phyloP scores from a whole-genome alignment of 2,797 vertebrate genomes.

The Erpetoichthys calabaricus region DNA sequence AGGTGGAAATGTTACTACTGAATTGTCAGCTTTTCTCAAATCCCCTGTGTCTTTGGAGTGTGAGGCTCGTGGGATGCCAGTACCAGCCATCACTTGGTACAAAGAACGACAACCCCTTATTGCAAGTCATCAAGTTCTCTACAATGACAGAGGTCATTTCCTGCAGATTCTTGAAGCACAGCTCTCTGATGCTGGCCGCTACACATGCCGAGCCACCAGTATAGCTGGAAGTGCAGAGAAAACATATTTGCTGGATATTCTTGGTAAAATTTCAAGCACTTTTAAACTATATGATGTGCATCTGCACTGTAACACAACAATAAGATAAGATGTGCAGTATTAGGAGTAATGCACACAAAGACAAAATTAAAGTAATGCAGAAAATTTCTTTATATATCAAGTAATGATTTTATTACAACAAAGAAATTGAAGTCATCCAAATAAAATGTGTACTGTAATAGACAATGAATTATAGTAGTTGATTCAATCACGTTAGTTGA shows the following conservation, averaged over 20 bases:
- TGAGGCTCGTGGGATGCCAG: slow-evolving; percentile 70
- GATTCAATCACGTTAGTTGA: too few species aligned
- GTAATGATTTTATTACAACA: too few species aligned
- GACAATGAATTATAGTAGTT: too few species aligned
- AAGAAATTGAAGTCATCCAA: too few species aligned
- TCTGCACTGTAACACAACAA: too few species aligned
- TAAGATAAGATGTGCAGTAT: too few species aligned
- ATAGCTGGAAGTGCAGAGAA: slow-evolving; percentile 69
- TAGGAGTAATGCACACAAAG: too few species aligned
- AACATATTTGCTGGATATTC: slow-evolving; percentile 66
- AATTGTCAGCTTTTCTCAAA: slow-evolving; percentile 60
- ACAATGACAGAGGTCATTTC: slow-evolving; percentile 68
- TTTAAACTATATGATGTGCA: neutral
- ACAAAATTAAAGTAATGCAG: too few species aligned
- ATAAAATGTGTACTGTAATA: too few species aligned
- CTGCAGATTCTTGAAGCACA: slow-evolving; percentile 71
- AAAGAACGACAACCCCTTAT: slow-evolving; percentile 52
- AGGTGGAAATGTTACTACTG: slow-evolving; percentile 67
- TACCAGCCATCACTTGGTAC: slow-evolving; percentile 75
- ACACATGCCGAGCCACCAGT: slow-evolving; percentile 63
- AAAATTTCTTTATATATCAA: too few species aligned
- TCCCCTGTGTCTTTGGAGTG: slow-evolving; percentile 72
- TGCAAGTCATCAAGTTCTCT: slow-evolving; percentile 60
- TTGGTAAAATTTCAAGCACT: slow-evolving; percentile 49
- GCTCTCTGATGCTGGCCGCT: slow-evolving; percentile 63